These are phyloP conservation scores for Stenopsyche tienmushanensis DNA, from an alignment of 1,140 invertebrate species.

Conservation along the genomic window DNA sequence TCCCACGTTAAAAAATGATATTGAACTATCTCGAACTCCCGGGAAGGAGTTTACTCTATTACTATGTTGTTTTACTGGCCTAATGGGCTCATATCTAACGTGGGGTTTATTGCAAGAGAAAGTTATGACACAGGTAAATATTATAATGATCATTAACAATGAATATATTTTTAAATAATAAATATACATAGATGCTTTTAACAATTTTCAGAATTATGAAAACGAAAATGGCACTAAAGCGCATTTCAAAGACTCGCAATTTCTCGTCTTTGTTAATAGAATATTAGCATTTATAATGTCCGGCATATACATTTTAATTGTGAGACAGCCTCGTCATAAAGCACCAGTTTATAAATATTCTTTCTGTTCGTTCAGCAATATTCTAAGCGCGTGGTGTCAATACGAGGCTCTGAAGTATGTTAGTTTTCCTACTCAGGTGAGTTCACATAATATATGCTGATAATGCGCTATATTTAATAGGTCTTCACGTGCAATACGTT, in stretches of 20 bases:
- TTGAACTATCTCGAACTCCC: slow-evolving; percentile 13
- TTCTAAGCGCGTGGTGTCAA: slow-evolving; percentile 99
- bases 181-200: not conserved
- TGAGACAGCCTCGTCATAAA: slow-evolving; percentile 68
- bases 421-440: slow-evolving; percentile 94
- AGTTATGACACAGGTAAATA: slow-evolving; percentile 77
- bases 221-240: slow-evolving; percentile 60
- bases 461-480: too few relatives aligned
- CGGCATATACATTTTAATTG: slow-evolving; percentile 57
- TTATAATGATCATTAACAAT: slow-evolving; percentile 2
- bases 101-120: slow-evolving; percentile 96
- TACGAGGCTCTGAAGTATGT: slow-evolving; percentile 99
- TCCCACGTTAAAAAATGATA: slow-evolving; percentile 25
- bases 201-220: slow-evolving; percentile 63
- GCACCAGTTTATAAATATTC: slow-evolving; percentile 96
- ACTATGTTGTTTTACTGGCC: slow-evolving; percentile 79
- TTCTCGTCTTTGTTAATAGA: slow-evolving; percentile 92
- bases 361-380: slow-evolving; percentile 96
- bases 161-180: not conserved
- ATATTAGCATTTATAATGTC: slow-evolving; percentile 81
- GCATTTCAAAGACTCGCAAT: slow-evolving; percentile 91
- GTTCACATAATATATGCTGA: too few relatives aligned
- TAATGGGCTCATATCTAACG: slow-evolving; percentile 87
- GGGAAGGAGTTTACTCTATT: slow-evolving; percentile 61
- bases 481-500: too few relatives aligned